Evolutionary conservation across 1,140 invertebrate genomes (phyloP), one percentile per base, ranked within the genome.

Genomic region (Acarapis woodi): DNA sequence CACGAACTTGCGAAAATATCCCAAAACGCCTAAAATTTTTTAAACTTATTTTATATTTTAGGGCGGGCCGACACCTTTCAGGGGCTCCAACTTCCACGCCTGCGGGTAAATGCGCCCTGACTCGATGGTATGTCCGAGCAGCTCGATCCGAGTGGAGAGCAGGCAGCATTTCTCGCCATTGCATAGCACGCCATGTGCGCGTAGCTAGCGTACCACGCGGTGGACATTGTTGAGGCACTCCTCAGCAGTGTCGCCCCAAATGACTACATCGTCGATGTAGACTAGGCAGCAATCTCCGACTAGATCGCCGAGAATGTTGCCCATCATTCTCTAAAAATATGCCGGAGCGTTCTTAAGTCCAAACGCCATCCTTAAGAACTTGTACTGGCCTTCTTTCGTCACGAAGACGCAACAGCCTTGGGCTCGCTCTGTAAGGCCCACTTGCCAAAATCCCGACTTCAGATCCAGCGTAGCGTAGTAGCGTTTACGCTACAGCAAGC

Each of bases 361-460:
- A 36, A 54, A 51, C 25, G 46, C 39, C 37, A 54, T 42, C 2
- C 44, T 43, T 15, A 38, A 42, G 30, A 47, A 53, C 32, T 54
- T 40, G 34, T 40, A 57, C 2, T 51, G 39, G 8, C 50, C 49
- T 24, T 46, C 36, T 10, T 45, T 39, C 21, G 49, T 51, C 15
- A 28, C 28, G 19, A 54, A 39, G 5, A 46, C 46, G 14, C 40
- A 50, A 32, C 46, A 46, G 1, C 31, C 32, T 3, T 37, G 38
- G 33, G 42, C 34, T 1, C 38, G 28, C 37, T 28, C 18, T 8
- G n/a, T 15, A 9, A 47, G 23, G 4, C 35, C 42, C 10, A 48
- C 41, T 23, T 48, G 46, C 20, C 43, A 45, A 34, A 41, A 51
- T 0, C 46, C 48, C 18, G 31, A 26, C 2, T 39, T 30, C 2